A percentile compares a stretch with the other conserved stretches of the same genome.
These are phyloP conservation scores for Siphamia tubifer DNA, from an alignment of 2,113 vertebrate genomes.

Conservation along the genomic window DNA sequence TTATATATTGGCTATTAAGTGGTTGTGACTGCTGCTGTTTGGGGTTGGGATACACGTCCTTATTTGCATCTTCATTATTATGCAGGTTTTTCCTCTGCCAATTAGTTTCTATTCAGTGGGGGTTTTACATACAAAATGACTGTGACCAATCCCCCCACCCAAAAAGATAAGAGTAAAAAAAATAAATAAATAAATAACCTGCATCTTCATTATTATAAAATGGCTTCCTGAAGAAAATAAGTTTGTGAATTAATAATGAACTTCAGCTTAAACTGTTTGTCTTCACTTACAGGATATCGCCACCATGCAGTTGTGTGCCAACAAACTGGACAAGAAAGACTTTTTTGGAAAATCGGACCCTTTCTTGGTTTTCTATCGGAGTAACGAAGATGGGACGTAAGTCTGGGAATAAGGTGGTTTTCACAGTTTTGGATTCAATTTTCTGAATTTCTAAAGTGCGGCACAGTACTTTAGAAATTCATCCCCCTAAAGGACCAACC, in stretches of 20 bases:
- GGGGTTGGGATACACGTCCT: not conserved
- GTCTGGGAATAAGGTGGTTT: no score
- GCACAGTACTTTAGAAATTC: no score
- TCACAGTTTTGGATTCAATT: no score
- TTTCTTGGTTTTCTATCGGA: conserved; percentile 97
- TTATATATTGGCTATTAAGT: not conserved
- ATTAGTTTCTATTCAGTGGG: not conserved
- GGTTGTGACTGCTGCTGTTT: not conserved
- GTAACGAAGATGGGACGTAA: conserved; percentile 98
- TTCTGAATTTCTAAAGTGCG: no score
- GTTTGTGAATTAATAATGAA: conserved; percentile 9
- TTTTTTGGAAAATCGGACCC: conserved; percentile 98
- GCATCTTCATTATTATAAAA: not conserved
- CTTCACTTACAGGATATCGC: conserved; percentile 86
- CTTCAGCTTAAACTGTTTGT: not conserved
- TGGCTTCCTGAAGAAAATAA: not conserved
- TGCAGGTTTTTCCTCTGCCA: no score
- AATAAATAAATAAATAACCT: no score
- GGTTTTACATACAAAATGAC: not conserved
- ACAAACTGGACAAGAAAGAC: conserved; percentile 99
- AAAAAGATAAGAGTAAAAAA: no score
- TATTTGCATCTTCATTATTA: conserved; percentile 8
- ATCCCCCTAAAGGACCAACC: not conserved
- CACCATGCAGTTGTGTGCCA: conserved; percentile 97
- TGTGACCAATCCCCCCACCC: not conserved